A percentile compares a stretch with the other conserved stretches of the same genome.
These are phyloP conservation scores for Byasa hedistus DNA, from an alignment of 2,888 invertebrate species.

Conservation along the genomic window DNA sequence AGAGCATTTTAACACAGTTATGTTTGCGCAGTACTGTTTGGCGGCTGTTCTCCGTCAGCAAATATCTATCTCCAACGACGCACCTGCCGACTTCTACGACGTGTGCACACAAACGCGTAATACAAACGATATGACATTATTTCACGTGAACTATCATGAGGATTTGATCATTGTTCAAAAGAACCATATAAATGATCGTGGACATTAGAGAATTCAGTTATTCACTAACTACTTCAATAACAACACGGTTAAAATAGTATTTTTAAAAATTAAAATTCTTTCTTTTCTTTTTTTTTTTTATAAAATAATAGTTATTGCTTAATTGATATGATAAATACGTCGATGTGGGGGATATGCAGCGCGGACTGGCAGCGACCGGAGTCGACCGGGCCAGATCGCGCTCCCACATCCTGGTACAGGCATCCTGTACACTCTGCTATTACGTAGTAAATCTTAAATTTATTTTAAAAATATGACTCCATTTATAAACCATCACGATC, in stretches of 20 bases:
- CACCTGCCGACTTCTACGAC: conserved; percentile 35
- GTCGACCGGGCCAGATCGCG: conserved; percentile 20
- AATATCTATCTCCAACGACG: no score
- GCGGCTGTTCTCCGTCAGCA: no score
- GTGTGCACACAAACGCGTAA: conserved; percentile 40
- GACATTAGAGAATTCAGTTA: conserved; percentile 75
- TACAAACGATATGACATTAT: conserved; percentile 69
- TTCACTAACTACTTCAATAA: conserved; percentile 77
- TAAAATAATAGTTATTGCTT: conserved; percentile 80
- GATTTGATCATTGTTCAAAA: conserved; percentile 70
- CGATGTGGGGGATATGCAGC: conserved; percentile 51
- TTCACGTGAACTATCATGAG: conserved; percentile 65
- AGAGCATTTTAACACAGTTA: background rate
- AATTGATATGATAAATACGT: conserved; percentile 75
- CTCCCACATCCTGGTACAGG: conserved; percentile 51
- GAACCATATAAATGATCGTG: conserved; percentile 74
- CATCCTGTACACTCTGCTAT: conserved; percentile 44
- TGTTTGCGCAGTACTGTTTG: no score
- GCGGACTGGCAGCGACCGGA: conserved; percentile 30
- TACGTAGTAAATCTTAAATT: conserved; percentile 76
- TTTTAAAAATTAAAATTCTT: conserved; percentile 70
- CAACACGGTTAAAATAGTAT: conserved; percentile 77
- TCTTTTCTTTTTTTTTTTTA: conserved; percentile 66
- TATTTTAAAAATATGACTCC: conserved; percentile 80
- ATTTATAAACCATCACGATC: conserved; percentile 76